Evolutionary conservation across 2,888 invertebrate species (phyloP).

Genomic region (Leucoma salicis): DNA sequence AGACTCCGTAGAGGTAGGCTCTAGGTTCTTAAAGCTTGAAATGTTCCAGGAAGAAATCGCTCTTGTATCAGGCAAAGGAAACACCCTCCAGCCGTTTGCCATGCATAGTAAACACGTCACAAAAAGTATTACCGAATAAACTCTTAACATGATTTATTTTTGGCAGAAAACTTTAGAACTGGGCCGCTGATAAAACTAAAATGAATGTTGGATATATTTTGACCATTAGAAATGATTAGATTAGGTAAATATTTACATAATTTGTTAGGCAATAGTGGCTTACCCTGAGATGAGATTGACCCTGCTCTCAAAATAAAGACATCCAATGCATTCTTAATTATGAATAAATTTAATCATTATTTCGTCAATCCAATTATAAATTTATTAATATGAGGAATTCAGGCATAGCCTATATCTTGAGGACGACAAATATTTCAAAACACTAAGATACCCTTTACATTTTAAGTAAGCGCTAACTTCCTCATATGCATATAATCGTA

Average conservation of each 20-base stretch:
- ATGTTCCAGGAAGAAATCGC: background rate
- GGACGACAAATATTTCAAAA: no score
- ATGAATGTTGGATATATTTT: slow-evolving; percentile 29
- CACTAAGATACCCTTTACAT: no score
- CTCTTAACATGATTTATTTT: slow-evolving; percentile 22
- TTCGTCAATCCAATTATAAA: no score
- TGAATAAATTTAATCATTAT: no score
- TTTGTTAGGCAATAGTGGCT: slow-evolving; percentile 44
- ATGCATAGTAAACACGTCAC: slow-evolving; percentile 19
- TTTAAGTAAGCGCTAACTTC: no score
- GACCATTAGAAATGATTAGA: slow-evolving; percentile 20
- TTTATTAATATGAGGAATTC: no score
- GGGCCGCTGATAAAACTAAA: slow-evolving; percentile 23
- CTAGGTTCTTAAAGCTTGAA: slow-evolving; percentile 3
- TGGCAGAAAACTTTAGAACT: slow-evolving; percentile 18
- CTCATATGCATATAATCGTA: no score
- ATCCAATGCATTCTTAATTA: no score
- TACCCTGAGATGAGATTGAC: slow-evolving; percentile 45
- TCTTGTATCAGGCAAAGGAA: slow-evolving; percentile 41
- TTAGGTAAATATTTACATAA: slow-evolving; percentile 40
- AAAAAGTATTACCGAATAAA: slow-evolving; percentile 17
- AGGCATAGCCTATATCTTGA: no score
- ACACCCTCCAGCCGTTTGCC: slow-evolving; percentile 38
- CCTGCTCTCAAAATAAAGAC: no score
- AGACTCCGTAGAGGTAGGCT: slow-evolving; percentile 12